Conservation (phyloP, 2,113 vertebrate genomes). For the Oxygymnocypris stewartii region DNA sequence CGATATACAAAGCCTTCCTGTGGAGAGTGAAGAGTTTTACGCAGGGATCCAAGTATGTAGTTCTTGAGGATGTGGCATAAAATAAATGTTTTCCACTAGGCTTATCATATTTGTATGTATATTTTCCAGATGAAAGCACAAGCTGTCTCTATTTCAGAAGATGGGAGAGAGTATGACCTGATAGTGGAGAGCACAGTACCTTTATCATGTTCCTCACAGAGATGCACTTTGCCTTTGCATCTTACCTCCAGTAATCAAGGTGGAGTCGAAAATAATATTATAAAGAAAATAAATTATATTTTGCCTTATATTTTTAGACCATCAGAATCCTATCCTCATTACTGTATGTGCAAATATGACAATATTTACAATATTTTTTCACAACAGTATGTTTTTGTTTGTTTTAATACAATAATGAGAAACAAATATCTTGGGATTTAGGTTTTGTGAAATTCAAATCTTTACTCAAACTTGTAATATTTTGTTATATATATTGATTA, state of each 20-base stretch:
- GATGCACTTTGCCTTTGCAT: constrained; percentile 79
- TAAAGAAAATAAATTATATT: background rate
- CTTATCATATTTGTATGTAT: background rate
- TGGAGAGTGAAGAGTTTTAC: constrained; percentile 88
- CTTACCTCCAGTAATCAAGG: constrained; percentile 78
- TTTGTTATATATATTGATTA: background rate
- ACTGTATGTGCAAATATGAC: background rate
- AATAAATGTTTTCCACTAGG: background rate
- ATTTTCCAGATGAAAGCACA: constrained; percentile 78
- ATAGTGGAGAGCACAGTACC: constrained; percentile 83
- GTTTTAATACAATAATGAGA: background rate
- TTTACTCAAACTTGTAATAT: background rate
- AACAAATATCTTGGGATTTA: no score
- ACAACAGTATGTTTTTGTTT: no score
- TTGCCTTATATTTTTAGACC: no score
- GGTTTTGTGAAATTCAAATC: background rate
- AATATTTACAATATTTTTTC: background rate
- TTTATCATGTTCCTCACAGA: constrained; percentile 76
- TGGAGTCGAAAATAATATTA: background rate
- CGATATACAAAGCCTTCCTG: constrained; percentile 67
- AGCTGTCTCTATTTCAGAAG: constrained; percentile 76
- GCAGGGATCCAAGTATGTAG: constrained; percentile 74
- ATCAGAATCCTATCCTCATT: background rate
- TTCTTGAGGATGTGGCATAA: background rate
- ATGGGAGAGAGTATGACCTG: constrained; percentile 79